Base-by-base conservation (phyloP, 2,113 vertebrate species). In the Sinocyclocheilus anophthalmus region DNA sequence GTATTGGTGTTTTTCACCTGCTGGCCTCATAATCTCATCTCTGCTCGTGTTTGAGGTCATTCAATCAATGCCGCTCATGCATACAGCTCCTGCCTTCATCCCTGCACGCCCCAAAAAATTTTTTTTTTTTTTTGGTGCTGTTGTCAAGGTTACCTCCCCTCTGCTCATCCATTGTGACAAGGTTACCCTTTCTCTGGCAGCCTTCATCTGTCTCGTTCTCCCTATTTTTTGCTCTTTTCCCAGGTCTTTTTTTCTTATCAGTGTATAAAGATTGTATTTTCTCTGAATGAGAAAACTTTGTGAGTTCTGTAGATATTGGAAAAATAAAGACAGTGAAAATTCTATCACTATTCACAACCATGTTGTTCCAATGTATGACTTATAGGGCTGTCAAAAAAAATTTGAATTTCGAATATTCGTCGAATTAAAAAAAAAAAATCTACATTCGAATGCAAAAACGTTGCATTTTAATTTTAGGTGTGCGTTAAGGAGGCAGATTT, bases 31-130 rank as follows among this genome's bases (percentile, higher is more conserved):
- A 37, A 79, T 61, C 55, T 79, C 33, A 79, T 79, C 33, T 14
- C 72, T 24, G 22, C 72, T 76, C 12, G 12, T 79, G 69, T 84
- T 70, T 84, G 70, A 84, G 70, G 83, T 84, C 70, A 84, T 76
- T 72, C 72, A 76, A 33, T 61, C 30, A 79, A 53, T 63, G 39
- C n/a, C 26, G 53, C 48, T 84, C 53, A 76, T 30, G 7, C 57
- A 75, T 84, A 45, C 2, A 63, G 39, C 53, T 75, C 22, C 72
- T 8, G 70, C 24, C 42, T 63, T 75, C 72, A 55, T 72, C 72
- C 37, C 45, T 33, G 24, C 42, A 12, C 22, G n/a, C n/a, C n/a
- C 24, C 61, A 12, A 85, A n/a, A n/a, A n/a, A n/a, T n/a, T n/a
- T n/a, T n/a, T n/a, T n/a, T n/a, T n/a, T n/a, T n/a, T n/a, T n/a